A percentile compares a stretch with the other conserved stretches of the same genome.
Evolutionary conservation across 2,888 invertebrate species (phyloP).

Genomic region (Leptinotarsa haldemani): DNA sequence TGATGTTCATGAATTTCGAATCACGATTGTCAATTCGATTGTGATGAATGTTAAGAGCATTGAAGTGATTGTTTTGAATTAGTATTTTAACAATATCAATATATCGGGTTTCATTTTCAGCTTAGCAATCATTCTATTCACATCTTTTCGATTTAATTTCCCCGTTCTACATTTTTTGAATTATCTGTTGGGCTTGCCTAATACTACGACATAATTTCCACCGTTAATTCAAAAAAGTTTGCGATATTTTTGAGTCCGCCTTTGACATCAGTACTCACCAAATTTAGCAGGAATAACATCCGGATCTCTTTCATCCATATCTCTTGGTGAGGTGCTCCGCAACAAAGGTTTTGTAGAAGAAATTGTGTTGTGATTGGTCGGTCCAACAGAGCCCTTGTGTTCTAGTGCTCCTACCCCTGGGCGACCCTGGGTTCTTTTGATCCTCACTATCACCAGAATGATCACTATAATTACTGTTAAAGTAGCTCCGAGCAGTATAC

Average conservation of each 20-base stretch:
- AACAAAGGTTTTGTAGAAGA: conserved; percentile 63
- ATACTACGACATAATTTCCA: no score
- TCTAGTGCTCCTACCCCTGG: conserved; percentile 60
- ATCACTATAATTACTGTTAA: conserved; percentile 69
- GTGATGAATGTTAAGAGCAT: no score
- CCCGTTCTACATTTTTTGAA: no score
- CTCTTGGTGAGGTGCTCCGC: conserved; percentile 63
- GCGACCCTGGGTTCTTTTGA: conserved; percentile 62
- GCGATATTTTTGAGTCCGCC: neutral
- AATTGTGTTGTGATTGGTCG: conserved; percentile 57
- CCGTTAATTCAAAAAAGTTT: no score
- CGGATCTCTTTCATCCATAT: conserved; percentile 74
- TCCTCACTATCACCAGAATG: conserved; percentile 67
- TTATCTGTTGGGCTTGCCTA: no score
- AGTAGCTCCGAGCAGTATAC: conserved; percentile 69
- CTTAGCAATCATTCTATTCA: no score
- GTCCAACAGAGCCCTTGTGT: conserved; percentile 63
- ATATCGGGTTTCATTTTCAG: no score
- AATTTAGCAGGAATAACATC: conserved; percentile 81
- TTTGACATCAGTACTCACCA: conserved; percentile 28
- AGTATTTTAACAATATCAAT: no score
- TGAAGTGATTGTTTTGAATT: no score
- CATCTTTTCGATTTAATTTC: no score
- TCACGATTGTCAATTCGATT: no score
- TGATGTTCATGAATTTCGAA: no score